These are phyloP conservation scores for Mastigias papua DNA, from an alignment of 30 jellyfish, hydroid and myxozoan genomes.

Conservation along the genomic window DNA sequence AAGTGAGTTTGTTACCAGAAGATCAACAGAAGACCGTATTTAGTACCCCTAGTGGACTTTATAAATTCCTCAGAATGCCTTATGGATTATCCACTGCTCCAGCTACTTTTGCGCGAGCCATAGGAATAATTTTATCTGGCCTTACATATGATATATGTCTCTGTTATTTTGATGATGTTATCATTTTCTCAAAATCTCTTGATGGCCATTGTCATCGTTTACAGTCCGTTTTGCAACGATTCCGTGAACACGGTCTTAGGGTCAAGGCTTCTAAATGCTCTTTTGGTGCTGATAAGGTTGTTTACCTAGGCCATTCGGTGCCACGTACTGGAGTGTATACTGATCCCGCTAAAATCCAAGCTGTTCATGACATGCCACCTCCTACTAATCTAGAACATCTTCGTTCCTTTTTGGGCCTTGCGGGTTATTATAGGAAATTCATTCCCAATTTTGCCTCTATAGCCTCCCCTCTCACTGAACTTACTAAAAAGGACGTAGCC, in stretches of 20 bases:
- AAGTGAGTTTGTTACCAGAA: neutral
- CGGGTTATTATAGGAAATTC: neutral
- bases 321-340: neutral
- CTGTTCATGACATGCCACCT: too few relatives aligned
- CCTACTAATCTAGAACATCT: too few relatives aligned
- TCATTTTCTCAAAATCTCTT: neutral
- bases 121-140: neutral
- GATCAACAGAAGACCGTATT: neutral
- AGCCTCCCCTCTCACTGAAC: neutral
- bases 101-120: neutral
- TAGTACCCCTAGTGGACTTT: neutral
- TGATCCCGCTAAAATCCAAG: neutral
- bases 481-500: neutral
- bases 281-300: neutral
- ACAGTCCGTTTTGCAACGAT: neutral
- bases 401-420: neutral
- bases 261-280: neutral
- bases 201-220: neutral
- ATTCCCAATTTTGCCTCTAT: neutral
- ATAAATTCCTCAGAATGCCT: neutral
- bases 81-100: slow-evolving; percentile 4
- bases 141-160: neutral
- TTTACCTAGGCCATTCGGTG: neutral
- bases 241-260: neutral
- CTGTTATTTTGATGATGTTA: neutral